Evolutionary conservation across 1,140 invertebrate genomes (phyloP).

Genomic region (Heliconius hewitsoni): DNA sequence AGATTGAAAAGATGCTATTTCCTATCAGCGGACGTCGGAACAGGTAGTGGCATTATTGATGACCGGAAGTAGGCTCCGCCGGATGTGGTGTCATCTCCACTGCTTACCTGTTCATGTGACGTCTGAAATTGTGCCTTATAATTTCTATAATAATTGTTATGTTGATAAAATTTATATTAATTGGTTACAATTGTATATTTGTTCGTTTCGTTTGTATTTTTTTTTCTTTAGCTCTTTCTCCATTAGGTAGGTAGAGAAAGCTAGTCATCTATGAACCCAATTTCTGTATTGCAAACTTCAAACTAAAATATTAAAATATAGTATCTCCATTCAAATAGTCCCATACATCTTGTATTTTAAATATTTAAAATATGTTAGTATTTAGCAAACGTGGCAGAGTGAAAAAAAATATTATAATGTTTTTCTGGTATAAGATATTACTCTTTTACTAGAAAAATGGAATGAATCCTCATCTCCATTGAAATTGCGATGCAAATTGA

Average conservation of each 20-base stretch:
- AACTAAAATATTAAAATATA: too few relatives aligned
- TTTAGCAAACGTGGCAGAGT: neutral
- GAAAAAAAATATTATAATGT: neutral
- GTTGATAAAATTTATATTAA: neutral
- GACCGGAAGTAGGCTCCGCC: constrained; percentile 46
- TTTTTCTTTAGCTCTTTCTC: too few relatives aligned
- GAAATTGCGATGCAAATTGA: constrained; percentile 8
- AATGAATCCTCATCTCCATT: neutral
- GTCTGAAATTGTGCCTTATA: neutral
- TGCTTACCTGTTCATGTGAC: constrained; percentile 20
- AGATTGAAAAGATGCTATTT: constrained; percentile 34
- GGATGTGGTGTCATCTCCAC: constrained; percentile 37
- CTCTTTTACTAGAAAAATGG: neutral
- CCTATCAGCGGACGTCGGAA: constrained; percentile 23
- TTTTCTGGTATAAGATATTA: neutral
- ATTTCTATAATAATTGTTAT: neutral
- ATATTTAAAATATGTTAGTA: too few relatives aligned
- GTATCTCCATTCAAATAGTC: too few relatives aligned
- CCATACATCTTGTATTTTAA: too few relatives aligned
- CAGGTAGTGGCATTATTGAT: constrained; percentile 45
- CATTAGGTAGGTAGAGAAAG: too few relatives aligned
- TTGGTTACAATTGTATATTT: neutral
- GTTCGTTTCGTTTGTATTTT: too few relatives aligned
- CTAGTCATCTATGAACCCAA: too few relatives aligned
- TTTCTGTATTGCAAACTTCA: too few relatives aligned